Conservation (phyloP, 1,140 invertebrate species). For the Marisa cornuarietis region DNA sequence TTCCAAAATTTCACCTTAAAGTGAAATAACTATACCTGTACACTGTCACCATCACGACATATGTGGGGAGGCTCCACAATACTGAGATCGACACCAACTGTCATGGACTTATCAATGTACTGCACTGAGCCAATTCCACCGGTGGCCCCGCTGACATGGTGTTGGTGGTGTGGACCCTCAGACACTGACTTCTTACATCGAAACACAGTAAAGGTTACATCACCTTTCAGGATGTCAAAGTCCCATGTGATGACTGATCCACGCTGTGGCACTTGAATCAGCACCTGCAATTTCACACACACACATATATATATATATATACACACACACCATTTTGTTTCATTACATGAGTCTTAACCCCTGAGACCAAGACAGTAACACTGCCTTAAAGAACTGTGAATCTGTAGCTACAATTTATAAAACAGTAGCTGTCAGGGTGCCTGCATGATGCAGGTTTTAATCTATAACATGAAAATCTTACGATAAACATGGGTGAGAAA, state of each 20-base stretch:
- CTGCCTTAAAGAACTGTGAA: neutral
- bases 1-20: too few species aligned
- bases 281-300: slow-evolving; percentile 57
- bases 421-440: neutral
- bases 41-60: slow-evolving; percentile 93
- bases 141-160: slow-evolving; percentile 59
- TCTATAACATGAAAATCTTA: neutral
- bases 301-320: too few species aligned
- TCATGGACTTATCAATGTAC: slow-evolving; percentile 78
- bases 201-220: slow-evolving; percentile 88
- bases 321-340: neutral
- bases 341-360: neutral
- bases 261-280: slow-evolving; percentile 83
- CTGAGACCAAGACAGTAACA: neutral
- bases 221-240: slow-evolving; percentile 92
- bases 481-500: neutral
- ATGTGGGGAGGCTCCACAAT: slow-evolving; percentile 82
- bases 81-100: slow-evolving; percentile 82
- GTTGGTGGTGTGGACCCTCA: slow-evolving; percentile 51
- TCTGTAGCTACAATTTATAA: too few species aligned
- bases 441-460: neutral
- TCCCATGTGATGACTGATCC: slow-evolving; percentile 96
- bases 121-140: slow-evolving; percentile 60
- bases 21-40: slow-evolving; percentile 74
- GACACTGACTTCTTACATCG: slow-evolving; percentile 70